Percentiles rank a stretch among this genome's conserved stretches.
Conservation (phyloP, 2,888 invertebrate species). For the Pristionchus mayeri region DNA sequence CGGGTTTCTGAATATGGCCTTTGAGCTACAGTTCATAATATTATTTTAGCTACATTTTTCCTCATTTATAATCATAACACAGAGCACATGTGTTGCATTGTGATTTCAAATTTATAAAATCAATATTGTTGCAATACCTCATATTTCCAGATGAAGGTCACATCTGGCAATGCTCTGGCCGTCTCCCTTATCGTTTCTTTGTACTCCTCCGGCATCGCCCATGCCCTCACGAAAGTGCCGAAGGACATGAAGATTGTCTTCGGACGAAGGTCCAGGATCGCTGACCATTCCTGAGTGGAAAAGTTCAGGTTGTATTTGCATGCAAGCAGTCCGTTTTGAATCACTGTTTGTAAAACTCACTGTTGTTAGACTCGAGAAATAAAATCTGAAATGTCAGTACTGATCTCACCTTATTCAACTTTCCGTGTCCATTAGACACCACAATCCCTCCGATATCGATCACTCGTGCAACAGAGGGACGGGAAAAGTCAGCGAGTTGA, state of each 20-base stretch:
- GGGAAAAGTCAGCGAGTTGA: neutral
- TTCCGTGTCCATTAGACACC: neutral
- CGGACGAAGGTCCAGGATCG: neutral
- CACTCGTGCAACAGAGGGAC: neutral
- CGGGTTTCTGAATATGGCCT: slow-evolving; percentile 8
- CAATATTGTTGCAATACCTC: slow-evolving; percentile 45
- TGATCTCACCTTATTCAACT: neutral
- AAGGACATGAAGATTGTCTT: slow-evolving; percentile 56
- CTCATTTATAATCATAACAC: neutral
- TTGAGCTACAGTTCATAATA: neutral
- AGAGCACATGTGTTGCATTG: too few relatives aligned
- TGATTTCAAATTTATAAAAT: too few relatives aligned
- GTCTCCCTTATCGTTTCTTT: slow-evolving; percentile 54
- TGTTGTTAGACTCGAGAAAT: too few relatives aligned
- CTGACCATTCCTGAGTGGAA: slow-evolving; percentile 28
- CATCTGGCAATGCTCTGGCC: slow-evolving; percentile 54
- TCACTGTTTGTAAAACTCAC: too few relatives aligned
- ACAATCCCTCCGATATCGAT: slow-evolving; percentile 26
- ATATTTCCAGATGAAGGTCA: slow-evolving; percentile 64
- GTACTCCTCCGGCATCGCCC: slow-evolving; percentile 55
- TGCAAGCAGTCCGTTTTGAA: too few relatives aligned
- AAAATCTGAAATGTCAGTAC: too few relatives aligned
- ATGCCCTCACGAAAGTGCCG: slow-evolving; percentile 58
- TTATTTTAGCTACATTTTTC: neutral
- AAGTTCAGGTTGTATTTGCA: neutral